Conservation (phyloP, 2,113 vertebrate genomes). For the Cynocephalus volans region DNA sequence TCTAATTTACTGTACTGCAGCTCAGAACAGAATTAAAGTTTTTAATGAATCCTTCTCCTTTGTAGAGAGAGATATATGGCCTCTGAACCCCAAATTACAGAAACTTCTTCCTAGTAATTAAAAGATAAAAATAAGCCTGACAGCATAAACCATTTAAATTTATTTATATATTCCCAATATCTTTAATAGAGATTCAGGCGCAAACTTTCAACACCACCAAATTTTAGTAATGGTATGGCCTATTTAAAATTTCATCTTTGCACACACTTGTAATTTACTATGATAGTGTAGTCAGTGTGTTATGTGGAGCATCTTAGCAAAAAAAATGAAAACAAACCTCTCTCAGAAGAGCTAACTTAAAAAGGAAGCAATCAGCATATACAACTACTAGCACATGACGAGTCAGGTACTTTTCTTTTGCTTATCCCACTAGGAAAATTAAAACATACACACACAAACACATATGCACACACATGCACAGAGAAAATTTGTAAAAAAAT, state of each 20-base stretch:
- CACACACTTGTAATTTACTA: constrained; percentile 37
- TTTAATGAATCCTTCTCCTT: constrained; percentile 62
- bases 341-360: constrained; percentile 1
- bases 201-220: constrained; percentile 17
- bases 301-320: background rate
- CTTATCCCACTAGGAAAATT: background rate
- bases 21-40: constrained; percentile 58
- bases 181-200: constrained; percentile 19
- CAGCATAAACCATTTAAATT: constrained; percentile 22
- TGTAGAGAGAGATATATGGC: constrained; percentile 9
- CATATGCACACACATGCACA: background rate
- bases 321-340: background rate
- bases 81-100: constrained; percentile 55
- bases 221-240: constrained; percentile 20
- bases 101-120: constrained; percentile 63
- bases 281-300: background rate
- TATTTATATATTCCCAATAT: constrained; percentile 53
- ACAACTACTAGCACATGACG: background rate
- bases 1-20: constrained; percentile 5
- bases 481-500: constrained; percentile 31
- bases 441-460: background rate
- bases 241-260: constrained; percentile 60
- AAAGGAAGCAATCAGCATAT: background rate
- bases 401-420: background rate
- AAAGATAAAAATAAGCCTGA: constrained; percentile 58